These are phyloP conservation scores for Pachymerium ferrugineum DNA, from an alignment of 2,888 invertebrate species.

Conservation along the genomic window DNA sequence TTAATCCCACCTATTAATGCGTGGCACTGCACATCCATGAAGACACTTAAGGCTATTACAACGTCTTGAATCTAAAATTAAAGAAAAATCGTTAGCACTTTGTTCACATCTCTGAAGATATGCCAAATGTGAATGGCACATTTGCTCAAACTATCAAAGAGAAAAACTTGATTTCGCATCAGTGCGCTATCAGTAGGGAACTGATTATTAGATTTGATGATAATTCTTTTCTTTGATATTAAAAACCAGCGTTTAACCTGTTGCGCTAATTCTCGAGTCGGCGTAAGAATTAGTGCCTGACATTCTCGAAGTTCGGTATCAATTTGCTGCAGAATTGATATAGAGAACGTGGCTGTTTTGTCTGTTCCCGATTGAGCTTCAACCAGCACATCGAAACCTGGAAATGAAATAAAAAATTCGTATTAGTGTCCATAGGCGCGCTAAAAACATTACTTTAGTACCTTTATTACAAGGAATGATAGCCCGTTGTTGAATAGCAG, in stretches of 20 bases:
- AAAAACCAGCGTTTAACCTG: slow-evolving; percentile 58
- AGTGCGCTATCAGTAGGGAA: not conserved
- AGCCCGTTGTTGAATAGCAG: slow-evolving; percentile 98
- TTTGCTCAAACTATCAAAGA: not conserved
- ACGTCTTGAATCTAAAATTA: slow-evolving; percentile 67
- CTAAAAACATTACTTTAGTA: too few species aligned
- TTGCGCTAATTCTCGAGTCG: slow-evolving; percentile 77
- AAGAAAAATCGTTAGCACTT: too few species aligned
- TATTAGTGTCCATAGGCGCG: too few species aligned
- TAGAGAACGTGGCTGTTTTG: slow-evolving; percentile 99
- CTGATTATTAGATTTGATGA: slow-evolving; percentile 20
- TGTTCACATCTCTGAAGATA: too few species aligned
- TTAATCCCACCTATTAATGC: slow-evolving; percentile 99
- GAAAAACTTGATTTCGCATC: not conserved
- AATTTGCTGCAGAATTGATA: slow-evolving; percentile 96
- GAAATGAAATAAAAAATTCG: slow-evolving; percentile 35
- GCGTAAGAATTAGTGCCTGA: slow-evolving; percentile 96
- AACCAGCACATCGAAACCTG: slow-evolving; percentile 94
- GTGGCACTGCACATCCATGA: slow-evolving; percentile 95
- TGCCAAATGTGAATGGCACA: not conserved
- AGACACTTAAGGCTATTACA: slow-evolving; percentile 94
- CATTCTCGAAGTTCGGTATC: slow-evolving; percentile 82
- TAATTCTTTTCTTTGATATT: too few species aligned
- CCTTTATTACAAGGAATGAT: slow-evolving; percentile 83
- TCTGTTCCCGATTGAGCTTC: slow-evolving; percentile 99